These are phyloP conservation scores for Clytia hemisphaerica DNA, from an alignment of 30 jellyfish, hydroid and myxozoan genomes.

Conservation along the genomic window DNA sequence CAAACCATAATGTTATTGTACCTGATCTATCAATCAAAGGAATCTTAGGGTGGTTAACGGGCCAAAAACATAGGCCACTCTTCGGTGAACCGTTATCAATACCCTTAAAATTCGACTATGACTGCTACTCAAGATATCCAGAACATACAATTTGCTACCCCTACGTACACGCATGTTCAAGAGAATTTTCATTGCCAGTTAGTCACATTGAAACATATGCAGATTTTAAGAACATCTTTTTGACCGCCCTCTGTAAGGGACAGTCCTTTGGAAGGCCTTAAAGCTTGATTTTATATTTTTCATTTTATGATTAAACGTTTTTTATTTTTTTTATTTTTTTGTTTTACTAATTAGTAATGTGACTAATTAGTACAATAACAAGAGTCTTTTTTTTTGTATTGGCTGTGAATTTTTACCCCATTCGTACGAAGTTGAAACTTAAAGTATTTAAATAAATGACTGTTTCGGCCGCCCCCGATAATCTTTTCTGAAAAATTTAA, in stretches of 20 bases:
- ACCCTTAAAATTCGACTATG: slow-evolving; percentile 31
- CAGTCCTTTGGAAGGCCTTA: slow-evolving; percentile 18
- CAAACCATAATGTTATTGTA: neutral
- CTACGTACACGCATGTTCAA: slow-evolving; percentile 9
- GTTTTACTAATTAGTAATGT: neutral
- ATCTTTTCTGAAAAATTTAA: too few species aligned
- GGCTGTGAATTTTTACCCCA: neutral
- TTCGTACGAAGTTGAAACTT: too few species aligned
- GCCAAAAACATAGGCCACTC: slow-evolving; percentile 33
- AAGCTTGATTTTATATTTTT: neutral
- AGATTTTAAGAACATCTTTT: slow-evolving; percentile 4
- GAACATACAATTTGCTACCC: slow-evolving; percentile 31
- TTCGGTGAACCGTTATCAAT: slow-evolving; percentile 4
- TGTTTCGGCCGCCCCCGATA: too few species aligned
- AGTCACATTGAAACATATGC: neutral
- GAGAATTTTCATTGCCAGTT: slow-evolving; percentile 15
- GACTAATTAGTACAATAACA: too few species aligned
- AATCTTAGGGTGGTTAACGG: slow-evolving; percentile 34
- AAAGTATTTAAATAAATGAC: too few species aligned
- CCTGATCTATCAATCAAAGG: neutral
- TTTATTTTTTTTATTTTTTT: too few species aligned
- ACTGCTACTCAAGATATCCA: slow-evolving; percentile 27
- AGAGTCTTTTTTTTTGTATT: too few species aligned
- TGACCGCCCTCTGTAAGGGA: slow-evolving; percentile 4
- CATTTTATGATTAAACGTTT: too few species aligned